Conservation (phyloP, 2,113 vertebrate genomes). For the Elgaria multicarinata region DNA sequence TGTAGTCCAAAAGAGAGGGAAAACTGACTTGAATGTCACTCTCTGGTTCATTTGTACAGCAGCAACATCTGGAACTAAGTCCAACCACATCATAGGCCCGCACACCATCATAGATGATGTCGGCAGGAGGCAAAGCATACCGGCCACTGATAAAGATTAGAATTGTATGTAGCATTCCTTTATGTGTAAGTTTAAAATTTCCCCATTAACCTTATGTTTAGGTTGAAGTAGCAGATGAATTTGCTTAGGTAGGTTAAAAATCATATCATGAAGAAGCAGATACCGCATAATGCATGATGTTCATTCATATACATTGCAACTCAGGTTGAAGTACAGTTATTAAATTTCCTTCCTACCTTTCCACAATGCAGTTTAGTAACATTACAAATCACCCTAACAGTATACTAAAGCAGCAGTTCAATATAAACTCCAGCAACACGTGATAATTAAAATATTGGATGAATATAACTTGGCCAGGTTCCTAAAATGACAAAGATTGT, state of each 20-base stretch:
- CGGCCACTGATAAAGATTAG: neutral
- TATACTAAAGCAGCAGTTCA: neutral
- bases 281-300: neutral
- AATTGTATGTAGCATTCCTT: too few relatives aligned
- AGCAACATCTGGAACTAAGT: neutral
- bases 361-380: neutral
- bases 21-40: neutral
- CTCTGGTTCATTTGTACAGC: neutral
- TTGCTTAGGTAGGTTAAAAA: too few relatives aligned
- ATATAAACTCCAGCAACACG: neutral
- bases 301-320: neutral
- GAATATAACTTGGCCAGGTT: too few relatives aligned
- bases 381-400: neutral
- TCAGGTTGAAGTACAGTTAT: neutral
- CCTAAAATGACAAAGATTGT: too few relatives aligned
- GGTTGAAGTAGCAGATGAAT: too few relatives aligned
- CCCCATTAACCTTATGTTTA: too few relatives aligned
- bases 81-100: neutral
- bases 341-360: neutral
- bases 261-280: neutral
- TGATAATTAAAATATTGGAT: neutral
- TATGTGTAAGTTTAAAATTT: neutral
- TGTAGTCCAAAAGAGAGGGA: neutral
- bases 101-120: too few relatives aligned
- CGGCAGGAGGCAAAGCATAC: neutral